A percentile compares a stretch with the other conserved stretches of the same genome.
phyloP scores from a whole-genome alignment of 1,140 invertebrate genomes.

The Delia radicum region DNA sequence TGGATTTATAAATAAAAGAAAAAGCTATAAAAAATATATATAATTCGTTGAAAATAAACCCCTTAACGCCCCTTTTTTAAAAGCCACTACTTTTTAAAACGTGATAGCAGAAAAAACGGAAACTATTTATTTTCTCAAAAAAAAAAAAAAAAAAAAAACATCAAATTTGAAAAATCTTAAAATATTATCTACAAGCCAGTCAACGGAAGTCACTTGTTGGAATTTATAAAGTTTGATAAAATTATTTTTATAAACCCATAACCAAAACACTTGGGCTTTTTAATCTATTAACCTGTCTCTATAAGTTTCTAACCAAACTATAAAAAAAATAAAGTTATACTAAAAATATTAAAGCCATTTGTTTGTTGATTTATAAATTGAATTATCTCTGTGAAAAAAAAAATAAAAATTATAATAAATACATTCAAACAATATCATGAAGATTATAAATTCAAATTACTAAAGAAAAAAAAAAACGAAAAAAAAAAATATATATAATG shows the following conservation, averaged over 20 bases:
- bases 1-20: not conserved
- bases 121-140: slow-evolving; percentile 12
- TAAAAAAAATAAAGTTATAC: not conserved
- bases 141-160: not conserved
- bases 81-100: not conserved
- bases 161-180: slow-evolving; percentile 4
- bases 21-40: not conserved
- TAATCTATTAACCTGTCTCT: no score
- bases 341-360: not conserved
- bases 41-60: not conserved
- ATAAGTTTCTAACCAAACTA: not conserved
- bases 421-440: not conserved
- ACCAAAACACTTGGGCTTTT: not conserved
- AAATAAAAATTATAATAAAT: not conserved
- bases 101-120: not conserved
- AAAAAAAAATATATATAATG: not conserved
- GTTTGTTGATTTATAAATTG: not conserved
- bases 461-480: not conserved
- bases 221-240: not conserved
- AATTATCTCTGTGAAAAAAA: not conserved
- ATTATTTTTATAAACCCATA: not conserved
- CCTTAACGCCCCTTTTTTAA: not conserved
- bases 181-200: no score
- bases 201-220: slow-evolving; percentile 1
- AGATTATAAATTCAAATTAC: not conserved